These are phyloP conservation scores for Cantharis rufa DNA, from an alignment of 2,888 invertebrate species.

Conservation along the genomic window DNA sequence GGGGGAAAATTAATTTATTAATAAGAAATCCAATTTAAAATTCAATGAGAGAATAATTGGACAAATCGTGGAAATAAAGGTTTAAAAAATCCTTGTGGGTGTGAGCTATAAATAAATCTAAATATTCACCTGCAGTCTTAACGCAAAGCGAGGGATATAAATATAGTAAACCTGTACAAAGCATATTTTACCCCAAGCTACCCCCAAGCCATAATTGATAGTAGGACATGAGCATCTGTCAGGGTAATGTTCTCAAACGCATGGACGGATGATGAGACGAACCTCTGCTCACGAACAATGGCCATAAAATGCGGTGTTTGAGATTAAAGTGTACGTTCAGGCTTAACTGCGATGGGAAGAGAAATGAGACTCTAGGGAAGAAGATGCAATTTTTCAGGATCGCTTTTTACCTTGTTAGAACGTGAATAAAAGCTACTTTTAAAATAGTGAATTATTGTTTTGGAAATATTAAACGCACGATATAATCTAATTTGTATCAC, in stretches of 20 bases:
- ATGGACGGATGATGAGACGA: constrained; percentile 43
- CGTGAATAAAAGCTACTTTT: constrained; percentile 31
- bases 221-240: constrained; percentile 44
- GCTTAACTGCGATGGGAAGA: constrained; percentile 31
- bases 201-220: constrained; percentile 42
- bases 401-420: constrained; percentile 31
- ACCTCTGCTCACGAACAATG: constrained; percentile 37
- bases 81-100: background rate
- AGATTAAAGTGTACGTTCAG: constrained; percentile 44
- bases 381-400: constrained; percentile 32
- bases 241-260: constrained; percentile 45
- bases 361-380: constrained; percentile 26
- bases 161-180: constrained; percentile 16
- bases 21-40: background rate
- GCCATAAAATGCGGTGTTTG: constrained; percentile 36
- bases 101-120: constrained; percentile 1
- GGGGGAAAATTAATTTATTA: background rate
- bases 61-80: too few species aligned
- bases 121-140: constrained; percentile 21
- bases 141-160: constrained; percentile 1
- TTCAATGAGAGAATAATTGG: background rate
- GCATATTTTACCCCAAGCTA: constrained; percentile 19
- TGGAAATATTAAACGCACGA: constrained; percentile 12
- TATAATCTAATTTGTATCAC: background rate
- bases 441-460: constrained; percentile 28